phyloP scores from a whole-genome alignment of 2,797 vertebrate genomes.

The Scarus forsteni region DNA sequence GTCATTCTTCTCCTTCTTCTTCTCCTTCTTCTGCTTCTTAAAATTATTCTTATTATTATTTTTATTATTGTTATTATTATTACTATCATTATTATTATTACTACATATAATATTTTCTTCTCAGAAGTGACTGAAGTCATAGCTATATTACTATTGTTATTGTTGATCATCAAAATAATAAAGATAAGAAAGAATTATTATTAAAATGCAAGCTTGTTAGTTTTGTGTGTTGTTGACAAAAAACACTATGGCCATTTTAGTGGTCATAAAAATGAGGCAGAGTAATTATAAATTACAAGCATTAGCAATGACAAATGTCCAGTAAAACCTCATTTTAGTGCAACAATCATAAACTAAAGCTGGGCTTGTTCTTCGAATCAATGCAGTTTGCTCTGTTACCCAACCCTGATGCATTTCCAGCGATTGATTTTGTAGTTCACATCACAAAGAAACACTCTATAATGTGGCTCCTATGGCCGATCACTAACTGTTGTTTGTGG shows the following conservation, averaged over 20 bases:
- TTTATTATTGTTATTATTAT: no score
- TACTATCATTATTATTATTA: no score
- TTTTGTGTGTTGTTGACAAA: not conserved
- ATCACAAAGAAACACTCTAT: constrained; percentile 6
- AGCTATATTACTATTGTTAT: no score
- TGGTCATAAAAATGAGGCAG: not conserved
- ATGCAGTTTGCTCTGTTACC: constrained; percentile 17
- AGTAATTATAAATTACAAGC: not conserved
- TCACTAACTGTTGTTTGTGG: constrained; percentile 28
- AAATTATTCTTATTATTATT: no score
- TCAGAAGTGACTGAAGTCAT: no score
- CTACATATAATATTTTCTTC: no score
- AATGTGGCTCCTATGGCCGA: constrained; percentile 7
- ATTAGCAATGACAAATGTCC: not conserved
- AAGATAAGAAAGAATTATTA: no score
- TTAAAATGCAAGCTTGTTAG: no score
- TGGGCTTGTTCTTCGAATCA: constrained; percentile 21
- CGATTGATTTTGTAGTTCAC: constrained; percentile 31
- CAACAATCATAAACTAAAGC: not conserved
- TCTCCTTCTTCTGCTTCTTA: no score
- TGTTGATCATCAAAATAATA: no score
- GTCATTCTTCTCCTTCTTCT: no score
- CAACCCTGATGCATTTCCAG: constrained; percentile 7
- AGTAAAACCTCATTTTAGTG: not conserved
- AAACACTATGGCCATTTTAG: not conserved